A percentile compares a stretch with the other conserved stretches of the same genome.
Evolutionary conservation across 2,797 vertebrate species (phyloP).

Genomic region (Eulemur coronatus): DNA sequence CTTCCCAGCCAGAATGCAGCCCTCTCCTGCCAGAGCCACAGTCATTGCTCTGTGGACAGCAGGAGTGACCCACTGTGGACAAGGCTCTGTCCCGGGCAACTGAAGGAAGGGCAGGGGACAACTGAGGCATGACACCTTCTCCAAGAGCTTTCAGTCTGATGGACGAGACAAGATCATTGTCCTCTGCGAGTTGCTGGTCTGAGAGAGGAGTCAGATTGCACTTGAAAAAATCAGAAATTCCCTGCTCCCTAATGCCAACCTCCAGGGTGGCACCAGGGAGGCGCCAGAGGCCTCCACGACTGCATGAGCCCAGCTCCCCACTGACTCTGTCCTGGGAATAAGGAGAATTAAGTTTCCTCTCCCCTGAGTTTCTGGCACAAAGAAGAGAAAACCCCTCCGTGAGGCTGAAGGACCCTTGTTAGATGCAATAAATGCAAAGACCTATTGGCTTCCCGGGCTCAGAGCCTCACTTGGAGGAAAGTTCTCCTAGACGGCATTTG

Average conservation of each 20-base stretch:
- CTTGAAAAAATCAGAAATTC: neutral
- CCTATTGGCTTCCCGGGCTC: neutral
- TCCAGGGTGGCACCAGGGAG: neutral
- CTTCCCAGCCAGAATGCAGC: neutral
- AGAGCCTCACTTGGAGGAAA: neutral
- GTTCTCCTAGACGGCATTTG: neutral
- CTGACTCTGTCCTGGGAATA: neutral
- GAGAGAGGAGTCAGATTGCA: neutral
- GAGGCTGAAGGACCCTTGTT: neutral
- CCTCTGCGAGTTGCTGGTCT: neutral
- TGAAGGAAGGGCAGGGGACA: neutral
- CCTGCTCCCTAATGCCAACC: neutral
- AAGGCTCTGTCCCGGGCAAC: neutral
- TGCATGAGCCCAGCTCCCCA: neutral
- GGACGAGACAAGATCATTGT: neutral
- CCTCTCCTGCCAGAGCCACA: neutral
- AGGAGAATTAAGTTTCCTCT: neutral
- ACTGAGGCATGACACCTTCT: fast-evolving
- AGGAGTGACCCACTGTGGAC: neutral
- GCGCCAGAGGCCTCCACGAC: neutral
- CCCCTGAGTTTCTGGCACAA: neutral
- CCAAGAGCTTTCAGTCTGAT: neutral
- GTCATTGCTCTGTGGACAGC: neutral
- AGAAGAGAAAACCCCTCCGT: neutral
- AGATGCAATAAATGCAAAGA: neutral